phyloP scores from a whole-genome alignment of 2,888 invertebrate species.

The Drosophila merina region DNA sequence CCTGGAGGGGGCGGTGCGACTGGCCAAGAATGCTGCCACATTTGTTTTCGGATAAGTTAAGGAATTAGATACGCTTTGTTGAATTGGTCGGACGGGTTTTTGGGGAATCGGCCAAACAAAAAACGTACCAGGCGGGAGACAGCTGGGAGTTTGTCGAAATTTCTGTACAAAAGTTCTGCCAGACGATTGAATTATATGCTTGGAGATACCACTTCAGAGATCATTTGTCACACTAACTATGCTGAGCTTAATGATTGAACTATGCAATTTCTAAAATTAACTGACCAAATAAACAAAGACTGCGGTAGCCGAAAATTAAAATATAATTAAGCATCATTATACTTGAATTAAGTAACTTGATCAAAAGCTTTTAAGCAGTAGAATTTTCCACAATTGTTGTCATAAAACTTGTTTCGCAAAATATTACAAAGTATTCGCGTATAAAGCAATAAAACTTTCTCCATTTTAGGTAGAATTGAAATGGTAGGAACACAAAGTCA shows the following conservation, averaged over 20 bases:
- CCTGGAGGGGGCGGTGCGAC: conserved; percentile 4
- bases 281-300: conserved; percentile 10
- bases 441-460: conserved; percentile 1
- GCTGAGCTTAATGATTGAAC: conserved; percentile 25
- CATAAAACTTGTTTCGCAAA: not conserved
- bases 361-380: not conserved
- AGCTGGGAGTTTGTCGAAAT: conserved; percentile 12
- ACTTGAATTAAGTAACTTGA: conserved; percentile 1
- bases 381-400: conserved; percentile 4
- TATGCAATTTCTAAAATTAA: conserved; percentile 43
- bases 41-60: conserved; percentile 39
- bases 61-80: conserved; percentile 66
- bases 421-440: not conserved
- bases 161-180: conserved; percentile 2
- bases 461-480: not conserved
- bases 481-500: not conserved
- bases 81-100: conserved; percentile 39
- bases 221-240: conserved; percentile 33
- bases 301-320: not conserved
- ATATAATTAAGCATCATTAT: conserved; percentile 22
- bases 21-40: conserved; percentile 38
- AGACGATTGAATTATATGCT: conserved; percentile 25
- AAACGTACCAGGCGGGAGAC: conserved; percentile 12
- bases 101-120: conserved; percentile 10
- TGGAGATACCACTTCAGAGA: conserved; percentile 23